These are phyloP conservation scores for Takifugu flavidus DNA, from an alignment of 2,113 vertebrate species.

Conservation along the genomic window DNA sequence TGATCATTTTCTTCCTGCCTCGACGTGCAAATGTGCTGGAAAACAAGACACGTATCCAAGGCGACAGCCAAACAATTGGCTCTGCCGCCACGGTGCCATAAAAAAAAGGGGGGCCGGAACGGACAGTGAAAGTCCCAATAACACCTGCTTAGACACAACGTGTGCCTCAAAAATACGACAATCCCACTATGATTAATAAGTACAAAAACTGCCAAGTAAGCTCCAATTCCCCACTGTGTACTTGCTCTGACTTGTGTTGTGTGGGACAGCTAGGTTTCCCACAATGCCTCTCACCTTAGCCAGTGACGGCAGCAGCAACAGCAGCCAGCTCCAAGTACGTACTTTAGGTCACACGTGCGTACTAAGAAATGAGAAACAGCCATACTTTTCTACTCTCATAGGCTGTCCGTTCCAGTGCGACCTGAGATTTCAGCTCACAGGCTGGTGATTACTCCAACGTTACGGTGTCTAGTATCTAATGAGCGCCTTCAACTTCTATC, in stretches of 20 bases:
- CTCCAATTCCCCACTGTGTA: too few relatives aligned
- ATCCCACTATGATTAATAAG: too few relatives aligned
- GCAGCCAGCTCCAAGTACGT: too few relatives aligned
- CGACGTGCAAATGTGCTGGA: slow-evolving; percentile 58
- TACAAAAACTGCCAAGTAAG: too few relatives aligned
- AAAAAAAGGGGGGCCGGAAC: slow-evolving; percentile 47
- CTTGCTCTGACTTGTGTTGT: too few relatives aligned
- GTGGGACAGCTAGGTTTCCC: too few relatives aligned
- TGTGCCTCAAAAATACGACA: slow-evolving; percentile 41
- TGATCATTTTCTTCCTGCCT: slow-evolving; percentile 59
- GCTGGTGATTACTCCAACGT: too few relatives aligned
- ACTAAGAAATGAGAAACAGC: too few relatives aligned
- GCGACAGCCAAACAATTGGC: slow-evolving; percentile 69
- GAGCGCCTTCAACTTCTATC: not conserved
- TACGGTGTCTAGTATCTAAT: not conserved
- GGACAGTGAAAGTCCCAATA: slow-evolving; percentile 51
- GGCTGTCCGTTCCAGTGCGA: not conserved
- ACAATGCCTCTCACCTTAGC: too few relatives aligned
- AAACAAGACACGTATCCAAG: slow-evolving; percentile 65
- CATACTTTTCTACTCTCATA: slow-evolving; percentile 1
- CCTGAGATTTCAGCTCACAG: too few relatives aligned
- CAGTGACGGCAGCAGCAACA: too few relatives aligned
- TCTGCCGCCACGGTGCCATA: slow-evolving; percentile 45
- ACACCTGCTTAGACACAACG: slow-evolving; percentile 68
- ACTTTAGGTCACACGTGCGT: too few relatives aligned